Evolutionary conservation across 2,797 vertebrate species (phyloP).

Genomic region (Phataginus tetradactyla): DNA sequence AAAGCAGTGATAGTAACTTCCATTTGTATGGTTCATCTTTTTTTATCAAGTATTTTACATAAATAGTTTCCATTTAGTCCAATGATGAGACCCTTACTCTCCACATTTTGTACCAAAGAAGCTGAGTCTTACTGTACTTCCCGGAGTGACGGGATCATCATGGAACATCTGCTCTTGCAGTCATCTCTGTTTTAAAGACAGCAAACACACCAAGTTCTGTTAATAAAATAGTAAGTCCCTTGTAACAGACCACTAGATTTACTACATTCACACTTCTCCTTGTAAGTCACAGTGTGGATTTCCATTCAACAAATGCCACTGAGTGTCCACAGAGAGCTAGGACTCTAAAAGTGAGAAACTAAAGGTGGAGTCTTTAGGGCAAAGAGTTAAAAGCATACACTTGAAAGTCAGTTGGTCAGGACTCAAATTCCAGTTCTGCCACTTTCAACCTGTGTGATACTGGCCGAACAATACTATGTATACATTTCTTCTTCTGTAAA

Average conservation of each 20-base stretch:
- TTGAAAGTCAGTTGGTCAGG: neutral
- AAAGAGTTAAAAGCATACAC: neutral
- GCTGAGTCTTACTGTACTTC: constrained; percentile 53
- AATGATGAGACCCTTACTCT: neutral
- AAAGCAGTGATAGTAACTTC: neutral
- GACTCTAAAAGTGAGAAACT: neutral
- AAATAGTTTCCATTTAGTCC: neutral
- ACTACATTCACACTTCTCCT: neutral
- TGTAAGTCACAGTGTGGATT: neutral
- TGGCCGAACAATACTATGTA: neutral
- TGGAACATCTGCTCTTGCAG: neutral
- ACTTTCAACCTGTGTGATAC: neutral
- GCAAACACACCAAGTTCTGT: neutral
- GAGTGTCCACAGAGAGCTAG: neutral
- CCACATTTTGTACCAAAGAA: neutral
- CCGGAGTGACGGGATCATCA: constrained; percentile 65
- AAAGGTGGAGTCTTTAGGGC: neutral
- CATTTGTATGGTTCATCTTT: neutral
- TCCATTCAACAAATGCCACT: neutral
- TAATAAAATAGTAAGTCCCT: neutral
- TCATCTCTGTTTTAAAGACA: neutral
- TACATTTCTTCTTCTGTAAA: constrained; percentile 13
- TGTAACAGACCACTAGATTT: neutral
- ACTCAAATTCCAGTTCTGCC: neutral
- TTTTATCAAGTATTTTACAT: neutral